These are phyloP conservation scores for Micrastur ruficollis DNA, from an alignment of 2,797 vertebrate genomes.

Conservation along the genomic window DNA sequence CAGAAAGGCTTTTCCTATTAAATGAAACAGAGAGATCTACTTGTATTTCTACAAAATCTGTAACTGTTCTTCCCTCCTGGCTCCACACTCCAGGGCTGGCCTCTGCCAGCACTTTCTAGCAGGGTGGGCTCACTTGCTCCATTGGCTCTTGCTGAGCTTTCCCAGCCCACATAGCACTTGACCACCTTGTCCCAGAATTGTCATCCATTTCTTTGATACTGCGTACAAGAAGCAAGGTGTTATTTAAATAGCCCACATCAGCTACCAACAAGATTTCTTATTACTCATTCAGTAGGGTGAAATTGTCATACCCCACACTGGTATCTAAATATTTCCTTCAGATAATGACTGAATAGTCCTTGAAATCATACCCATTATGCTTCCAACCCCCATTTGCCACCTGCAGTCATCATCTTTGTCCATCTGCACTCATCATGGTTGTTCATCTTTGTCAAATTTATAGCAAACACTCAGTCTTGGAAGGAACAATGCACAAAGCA, in stretches of 20 bases:
- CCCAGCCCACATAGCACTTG: not conserved
- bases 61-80: not conserved
- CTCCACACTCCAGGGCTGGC: not conserved
- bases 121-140: not conserved
- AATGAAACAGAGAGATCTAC: not conserved
- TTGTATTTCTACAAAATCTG: not conserved
- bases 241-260: not conserved
- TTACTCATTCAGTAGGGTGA: not conserved
- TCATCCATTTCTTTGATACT: not conserved
- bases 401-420: constrained; percentile 8
- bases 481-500: not conserved
- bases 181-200: not conserved
- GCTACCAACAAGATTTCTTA: not conserved
- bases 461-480: not conserved
- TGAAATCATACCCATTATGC: not conserved
- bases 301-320: not conserved
- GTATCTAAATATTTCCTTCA: constrained; percentile 16
- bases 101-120: not conserved
- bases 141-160: not conserved
- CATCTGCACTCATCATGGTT: not conserved
- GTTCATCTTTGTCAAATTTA: constrained; percentile 5
- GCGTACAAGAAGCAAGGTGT: not conserved
- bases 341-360: constrained; percentile 21
- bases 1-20: not conserved
- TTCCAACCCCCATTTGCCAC: not conserved